phyloP scores from a whole-genome alignment of 2,797 vertebrate species.

The Diplodus sargus region DNA sequence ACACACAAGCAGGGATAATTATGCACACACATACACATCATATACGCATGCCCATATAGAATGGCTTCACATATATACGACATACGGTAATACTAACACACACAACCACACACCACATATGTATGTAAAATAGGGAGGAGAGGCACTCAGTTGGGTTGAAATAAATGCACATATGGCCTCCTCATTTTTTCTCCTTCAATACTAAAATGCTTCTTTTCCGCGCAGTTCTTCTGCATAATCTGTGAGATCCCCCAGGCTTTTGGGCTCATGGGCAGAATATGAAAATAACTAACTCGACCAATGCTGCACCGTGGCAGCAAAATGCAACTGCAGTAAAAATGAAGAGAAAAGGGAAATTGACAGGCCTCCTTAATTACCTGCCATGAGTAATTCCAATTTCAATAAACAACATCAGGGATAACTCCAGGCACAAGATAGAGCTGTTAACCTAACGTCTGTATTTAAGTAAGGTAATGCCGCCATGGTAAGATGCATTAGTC shows the following conservation, averaged over 20 bases:
- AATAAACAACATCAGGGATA: conserved; percentile 50
- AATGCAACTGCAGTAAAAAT: conserved; percentile 49
- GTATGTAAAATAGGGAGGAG: conserved; percentile 28
- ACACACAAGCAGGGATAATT: background rate
- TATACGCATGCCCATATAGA: background rate
- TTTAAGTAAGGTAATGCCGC: conserved; percentile 32
- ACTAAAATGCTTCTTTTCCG: conserved; percentile 49
- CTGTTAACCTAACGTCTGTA: conserved; percentile 39
- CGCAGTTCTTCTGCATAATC: conserved; percentile 72
- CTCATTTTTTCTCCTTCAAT: conserved; percentile 58
- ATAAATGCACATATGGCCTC: conserved; percentile 68
- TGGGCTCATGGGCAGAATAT: conserved; percentile 72
- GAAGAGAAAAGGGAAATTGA: conserved; percentile 29
- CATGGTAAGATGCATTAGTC: conserved; percentile 22
- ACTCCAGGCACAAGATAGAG: conserved; percentile 16
- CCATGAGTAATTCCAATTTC: conserved; percentile 50
- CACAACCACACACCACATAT: conserved; percentile 20
- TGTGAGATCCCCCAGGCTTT: conserved; percentile 65
- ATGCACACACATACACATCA: conserved; percentile 14
- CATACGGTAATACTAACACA: conserved; percentile 13
- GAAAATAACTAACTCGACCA: conserved; percentile 68
- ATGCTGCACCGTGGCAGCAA: conserved; percentile 39
- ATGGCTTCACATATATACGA: conserved; percentile 15
- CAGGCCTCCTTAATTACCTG: conserved; percentile 65
- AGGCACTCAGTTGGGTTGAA: conserved; percentile 40